These are phyloP conservation scores for Timandra comae DNA, from an alignment of 2,888 invertebrate species.

Conservation along the genomic window DNA sequence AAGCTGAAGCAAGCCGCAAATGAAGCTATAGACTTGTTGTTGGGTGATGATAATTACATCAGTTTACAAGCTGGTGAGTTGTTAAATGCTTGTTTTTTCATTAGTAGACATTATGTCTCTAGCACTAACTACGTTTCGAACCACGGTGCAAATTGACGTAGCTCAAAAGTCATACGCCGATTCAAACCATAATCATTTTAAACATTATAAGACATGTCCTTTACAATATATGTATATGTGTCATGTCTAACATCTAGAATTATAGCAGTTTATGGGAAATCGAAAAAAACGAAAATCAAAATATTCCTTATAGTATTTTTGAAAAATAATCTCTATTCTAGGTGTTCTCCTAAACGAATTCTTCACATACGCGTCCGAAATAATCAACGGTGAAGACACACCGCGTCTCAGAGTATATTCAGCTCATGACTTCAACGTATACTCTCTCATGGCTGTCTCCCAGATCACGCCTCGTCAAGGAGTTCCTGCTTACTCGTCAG, in stretches of 20 bases:
- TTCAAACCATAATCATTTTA: too few species aligned
- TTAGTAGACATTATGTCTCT: too few species aligned
- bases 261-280: too few species aligned
- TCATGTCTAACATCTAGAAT: too few species aligned
- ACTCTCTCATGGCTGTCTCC: constrained; percentile 19
- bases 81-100: too few species aligned
- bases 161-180: too few species aligned
- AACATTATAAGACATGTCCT: too few species aligned
- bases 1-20: constrained; percentile 26
- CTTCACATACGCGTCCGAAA: constrained; percentile 14
- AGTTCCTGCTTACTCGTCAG: constrained; percentile 23
- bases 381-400: constrained; percentile 21
- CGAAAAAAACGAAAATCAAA: too few species aligned
- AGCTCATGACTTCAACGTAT: constrained; percentile 32
- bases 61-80: constrained; percentile 25
- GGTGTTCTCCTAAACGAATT: constrained; percentile 32
- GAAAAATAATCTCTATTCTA: constrained; percentile 17
- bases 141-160: too few species aligned
- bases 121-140: too few species aligned
- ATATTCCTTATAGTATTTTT: too few species aligned
- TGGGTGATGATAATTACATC: constrained; percentile 17
- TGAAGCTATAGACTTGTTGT: constrained; percentile 20
- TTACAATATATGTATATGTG: too few species aligned
- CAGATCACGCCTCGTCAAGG: constrained; percentile 22
- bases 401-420: constrained; percentile 28